These are phyloP conservation scores for Caenorhabditis becei DNA, from an alignment of 2,888 invertebrate species.

Conservation along the genomic window DNA sequence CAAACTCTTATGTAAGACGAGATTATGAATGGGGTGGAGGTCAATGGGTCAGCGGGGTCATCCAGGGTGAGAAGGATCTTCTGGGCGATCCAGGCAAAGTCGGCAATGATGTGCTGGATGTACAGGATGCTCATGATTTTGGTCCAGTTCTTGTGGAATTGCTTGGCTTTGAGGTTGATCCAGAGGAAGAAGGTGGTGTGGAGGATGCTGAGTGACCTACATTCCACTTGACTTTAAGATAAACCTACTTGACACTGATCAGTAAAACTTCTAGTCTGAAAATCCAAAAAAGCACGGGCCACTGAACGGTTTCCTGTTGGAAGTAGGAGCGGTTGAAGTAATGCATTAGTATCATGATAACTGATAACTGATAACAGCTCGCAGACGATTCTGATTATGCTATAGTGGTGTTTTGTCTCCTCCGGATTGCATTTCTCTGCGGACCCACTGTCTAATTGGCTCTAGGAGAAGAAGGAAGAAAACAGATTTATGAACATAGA, in stretches of 20 bases:
- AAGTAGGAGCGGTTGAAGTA: slow-evolving; percentile 42
- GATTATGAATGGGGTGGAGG: slow-evolving; percentile 8
- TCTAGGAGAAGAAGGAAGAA: no score
- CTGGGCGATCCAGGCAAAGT: slow-evolving; percentile 46
- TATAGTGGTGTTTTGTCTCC: background rate
- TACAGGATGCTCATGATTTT: slow-evolving; percentile 48
- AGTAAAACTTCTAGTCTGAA: no score
- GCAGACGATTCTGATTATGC: background rate
- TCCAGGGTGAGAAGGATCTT: slow-evolving; percentile 20
- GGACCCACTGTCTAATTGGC: no score
- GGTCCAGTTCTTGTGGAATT: slow-evolving; percentile 49
- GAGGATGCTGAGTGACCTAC: slow-evolving; percentile 39
- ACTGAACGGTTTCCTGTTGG: slow-evolving; percentile 17
- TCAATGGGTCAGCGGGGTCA: slow-evolving; percentile 29
- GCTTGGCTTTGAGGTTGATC: slow-evolving; percentile 28
- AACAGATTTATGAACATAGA: slow-evolving; percentile 1
- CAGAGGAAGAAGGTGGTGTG: slow-evolving; percentile 36
- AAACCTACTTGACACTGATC: no score
- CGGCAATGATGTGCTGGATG: slow-evolving; percentile 44
- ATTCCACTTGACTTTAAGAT: no score
- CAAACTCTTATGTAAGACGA: slow-evolving; percentile 33
- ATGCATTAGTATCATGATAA: slow-evolving; percentile 46
- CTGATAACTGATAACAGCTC: no score
- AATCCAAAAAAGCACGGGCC: background rate
- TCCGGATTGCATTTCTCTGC: no score